A percentile compares a stretch with the other conserved stretches of the same genome.
These are phyloP conservation scores for Oreochromis spilurus DNA, from an alignment of 2,113 vertebrate species.

Conservation along the genomic window DNA sequence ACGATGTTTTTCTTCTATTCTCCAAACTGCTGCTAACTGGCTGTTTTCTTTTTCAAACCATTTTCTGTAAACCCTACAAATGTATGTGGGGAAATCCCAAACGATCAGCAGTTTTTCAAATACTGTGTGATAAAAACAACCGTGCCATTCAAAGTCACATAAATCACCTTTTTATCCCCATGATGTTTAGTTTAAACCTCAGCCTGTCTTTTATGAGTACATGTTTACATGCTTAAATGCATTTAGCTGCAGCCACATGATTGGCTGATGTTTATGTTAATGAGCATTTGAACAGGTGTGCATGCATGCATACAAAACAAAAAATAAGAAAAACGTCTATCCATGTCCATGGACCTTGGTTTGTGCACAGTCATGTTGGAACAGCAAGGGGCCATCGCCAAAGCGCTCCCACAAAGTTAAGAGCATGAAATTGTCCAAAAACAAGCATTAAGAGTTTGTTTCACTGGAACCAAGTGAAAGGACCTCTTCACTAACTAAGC, in stretches of 20 bases:
- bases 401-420: neutral
- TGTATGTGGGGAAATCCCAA: neutral
- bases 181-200: neutral
- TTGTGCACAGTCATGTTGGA: neutral
- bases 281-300: neutral
- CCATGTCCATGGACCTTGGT: neutral
- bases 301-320: neutral
- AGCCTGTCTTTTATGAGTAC: neutral
- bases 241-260: neutral
- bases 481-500: neutral
- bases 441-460: neutral
- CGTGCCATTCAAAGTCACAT: neutral
- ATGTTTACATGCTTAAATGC: neutral
- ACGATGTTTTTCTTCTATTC: neutral
- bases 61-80: neutral
- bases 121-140: neutral
- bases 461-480: neutral
- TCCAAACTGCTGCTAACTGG: neutral
- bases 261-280: neutral
- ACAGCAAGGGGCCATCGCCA: neutral
- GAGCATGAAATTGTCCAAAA: neutral
- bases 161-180: neutral
- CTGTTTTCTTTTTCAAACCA: neutral
- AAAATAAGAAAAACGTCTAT: neutral
- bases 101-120: neutral